A percentile compares a stretch with the other conserved stretches of the same genome.
Conservation (phyloP, 2,797 vertebrate species). For the Loris lydekkerianus region DNA sequence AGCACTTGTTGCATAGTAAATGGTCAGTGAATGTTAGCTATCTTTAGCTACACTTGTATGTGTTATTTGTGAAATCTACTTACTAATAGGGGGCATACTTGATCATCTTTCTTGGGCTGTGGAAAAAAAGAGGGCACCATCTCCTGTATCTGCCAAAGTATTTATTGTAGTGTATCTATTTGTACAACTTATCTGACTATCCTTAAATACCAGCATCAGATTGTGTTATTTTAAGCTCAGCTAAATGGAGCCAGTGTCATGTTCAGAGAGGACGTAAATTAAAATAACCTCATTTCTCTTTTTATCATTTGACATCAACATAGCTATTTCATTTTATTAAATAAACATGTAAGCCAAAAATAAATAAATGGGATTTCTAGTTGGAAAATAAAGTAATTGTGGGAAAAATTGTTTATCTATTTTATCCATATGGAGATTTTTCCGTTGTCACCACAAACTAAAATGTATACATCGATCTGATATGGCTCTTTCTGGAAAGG, state of each 20-base stretch:
- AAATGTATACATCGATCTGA: background rate
- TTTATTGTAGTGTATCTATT: background rate
- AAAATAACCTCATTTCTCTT: slow-evolving; percentile 7
- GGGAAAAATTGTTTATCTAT: background rate
- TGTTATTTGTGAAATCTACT: slow-evolving; percentile 27
- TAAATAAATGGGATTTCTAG: slow-evolving; percentile 5
- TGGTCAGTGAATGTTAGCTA: background rate
- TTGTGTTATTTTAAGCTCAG: slow-evolving; percentile 32
- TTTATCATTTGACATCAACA: slow-evolving; percentile 38
- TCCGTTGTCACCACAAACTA: background rate
- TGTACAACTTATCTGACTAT: slow-evolving; percentile 27
- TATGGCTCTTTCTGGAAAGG: background rate
- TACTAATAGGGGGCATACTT: background rate
- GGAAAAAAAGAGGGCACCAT: background rate
- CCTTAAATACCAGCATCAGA: slow-evolving; percentile 34
- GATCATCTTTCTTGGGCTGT: background rate
- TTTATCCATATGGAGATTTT: background rate
- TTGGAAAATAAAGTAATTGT: slow-evolving; percentile 15
- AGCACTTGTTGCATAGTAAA: background rate
- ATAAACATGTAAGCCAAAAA: background rate
- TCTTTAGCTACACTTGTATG: background rate
- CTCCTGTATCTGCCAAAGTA: background rate
- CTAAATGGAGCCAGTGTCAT: slow-evolving; percentile 3
- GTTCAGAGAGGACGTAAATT: background rate
- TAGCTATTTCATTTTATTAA: slow-evolving; percentile 45